Conservation (phyloP, 2,888 invertebrate genomes). For the Volucella inanis region DNA sequence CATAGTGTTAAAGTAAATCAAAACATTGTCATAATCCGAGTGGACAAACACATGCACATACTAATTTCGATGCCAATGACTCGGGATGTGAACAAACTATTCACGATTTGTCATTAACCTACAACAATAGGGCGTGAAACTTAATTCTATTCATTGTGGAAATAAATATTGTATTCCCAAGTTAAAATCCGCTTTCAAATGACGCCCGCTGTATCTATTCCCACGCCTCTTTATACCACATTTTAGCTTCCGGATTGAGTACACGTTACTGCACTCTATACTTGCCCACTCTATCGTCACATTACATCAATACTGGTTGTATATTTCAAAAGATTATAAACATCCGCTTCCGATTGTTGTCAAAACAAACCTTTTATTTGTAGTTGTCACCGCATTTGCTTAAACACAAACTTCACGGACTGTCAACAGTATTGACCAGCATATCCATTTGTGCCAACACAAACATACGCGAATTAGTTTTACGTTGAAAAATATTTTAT, state of each 20-base stretch:
- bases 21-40: conserved; percentile 51
- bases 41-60: conserved; percentile 1
- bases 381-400: conserved; percentile 42
- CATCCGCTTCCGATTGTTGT: conserved; percentile 20
- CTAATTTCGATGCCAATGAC: conserved; percentile 38
- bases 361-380: conserved; percentile 36
- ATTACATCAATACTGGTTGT: conserved; percentile 18
- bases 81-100: conserved; percentile 30
- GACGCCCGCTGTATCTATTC: conserved; percentile 51
- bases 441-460: conserved; percentile 11
- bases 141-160: conserved; percentile 57
- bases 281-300: not conserved
- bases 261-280: conserved; percentile 6
- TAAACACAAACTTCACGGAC: conserved; percentile 8
- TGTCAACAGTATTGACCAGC: conserved; percentile 42
- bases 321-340: conserved; percentile 47
- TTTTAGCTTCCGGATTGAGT: conserved; percentile 46
- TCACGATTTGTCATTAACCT: conserved; percentile 36
- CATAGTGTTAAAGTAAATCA: conserved; percentile 43
- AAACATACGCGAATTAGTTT: conserved; percentile 56
- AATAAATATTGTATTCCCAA: conserved; percentile 65
- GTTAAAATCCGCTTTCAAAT: conserved; percentile 66
- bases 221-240: conserved; percentile 54
- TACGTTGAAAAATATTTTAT: conserved; percentile 38
- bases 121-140: conserved; percentile 43